Conservation (phyloP, 2,888 invertebrate genomes). For the Clostera curtula region DNA sequence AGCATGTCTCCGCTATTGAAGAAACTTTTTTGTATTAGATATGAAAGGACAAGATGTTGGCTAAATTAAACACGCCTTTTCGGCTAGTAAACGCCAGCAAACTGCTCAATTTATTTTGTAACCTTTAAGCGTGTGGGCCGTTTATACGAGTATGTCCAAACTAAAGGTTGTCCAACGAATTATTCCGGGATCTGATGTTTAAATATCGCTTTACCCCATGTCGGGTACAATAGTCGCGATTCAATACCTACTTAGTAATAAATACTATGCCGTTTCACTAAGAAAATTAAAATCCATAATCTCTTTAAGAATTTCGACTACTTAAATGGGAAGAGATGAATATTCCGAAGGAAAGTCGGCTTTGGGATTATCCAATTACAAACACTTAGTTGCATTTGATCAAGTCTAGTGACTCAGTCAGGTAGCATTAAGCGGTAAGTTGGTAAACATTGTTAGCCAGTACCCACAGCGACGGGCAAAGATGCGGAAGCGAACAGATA, state of each 20-base stretch:
- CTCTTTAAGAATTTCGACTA: slow-evolving; percentile 6
- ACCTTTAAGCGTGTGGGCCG: slow-evolving; percentile 29
- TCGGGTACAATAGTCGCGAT: slow-evolving; percentile 24
- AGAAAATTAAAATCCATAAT: slow-evolving; percentile 22
- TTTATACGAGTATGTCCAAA: slow-evolving; percentile 21
- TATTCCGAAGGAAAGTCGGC: slow-evolving; percentile 3
- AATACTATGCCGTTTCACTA: slow-evolving; percentile 21
- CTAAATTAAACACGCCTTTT: too few relatives aligned
- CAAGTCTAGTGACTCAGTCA: slow-evolving; percentile 9
- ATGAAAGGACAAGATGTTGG: too few relatives aligned
- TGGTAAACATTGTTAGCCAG: slow-evolving; percentile 24
- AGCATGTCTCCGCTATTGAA: too few relatives aligned
- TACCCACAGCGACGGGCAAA: slow-evolving; percentile 12
- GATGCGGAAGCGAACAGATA: slow-evolving; percentile 31
- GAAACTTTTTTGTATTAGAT: too few relatives aligned
- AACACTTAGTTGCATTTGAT: slow-evolving; percentile 8
- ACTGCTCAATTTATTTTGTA: slow-evolving; percentile 29
- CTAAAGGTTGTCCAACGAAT: slow-evolving; percentile 24
- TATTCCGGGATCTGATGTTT: slow-evolving; percentile 17
- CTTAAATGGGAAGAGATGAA: slow-evolving; percentile 4
- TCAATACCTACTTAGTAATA: slow-evolving; percentile 25
- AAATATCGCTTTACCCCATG: too few relatives aligned
- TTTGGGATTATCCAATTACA: slow-evolving; percentile 16
- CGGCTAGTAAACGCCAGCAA: slow-evolving; percentile 30
- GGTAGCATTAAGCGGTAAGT: slow-evolving; percentile 21